Base-by-base conservation (phyloP, 2,797 vertebrate genomes). In the Peromyscus melanophrys region DNA sequence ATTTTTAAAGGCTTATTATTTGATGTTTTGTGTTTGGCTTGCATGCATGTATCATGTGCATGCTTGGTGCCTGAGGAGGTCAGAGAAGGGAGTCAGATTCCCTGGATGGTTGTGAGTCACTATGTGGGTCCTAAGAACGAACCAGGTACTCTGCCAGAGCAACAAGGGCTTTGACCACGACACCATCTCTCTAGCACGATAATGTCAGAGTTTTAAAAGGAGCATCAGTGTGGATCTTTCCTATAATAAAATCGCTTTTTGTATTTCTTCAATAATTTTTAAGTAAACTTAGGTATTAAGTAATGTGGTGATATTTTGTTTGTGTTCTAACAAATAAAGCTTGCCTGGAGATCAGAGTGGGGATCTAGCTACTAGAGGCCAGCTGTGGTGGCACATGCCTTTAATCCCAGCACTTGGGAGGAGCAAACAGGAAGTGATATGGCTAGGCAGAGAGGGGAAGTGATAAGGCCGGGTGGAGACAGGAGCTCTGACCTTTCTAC, bases 221-320 rank as follows among this genome's bases (percentile, higher is more conserved):
- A 77, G 19, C 27, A 75, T 87, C 19, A 23, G 49, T 69, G 16
- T 55, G n/a, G 88, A 37, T 93, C 6, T 90, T 89, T 85, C 43
- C 67, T 23, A 73, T 23, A 88, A 75, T 23, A 46, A 5, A 61
- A 87, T 40, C n/a, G n/a, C 7, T 46, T 49, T 88, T 92, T 87
- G 5, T 43, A 67, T 94, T 89, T 89, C 16, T 73, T 90, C 11
- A 91, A 61, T 71, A 37, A 12, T 34, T 67, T 86, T 94, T 69
- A 92, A 94, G 65, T 84, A 95, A 89, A 17, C 2, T 37, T 95
- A 77, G 90, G 10, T 86, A 65, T 61, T 87, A 88, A 88, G 13
- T 43, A 57, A 57, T 57, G 16, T 57, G 55, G 16, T 17, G 55
- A 57, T 57, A 57, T 57, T 57, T 57, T 57, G 55, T 57, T 57